phyloP scores from a whole-genome alignment of 1,140 invertebrate genomes.

The fruit fly (Drosophila melanogaster) region DNA sequence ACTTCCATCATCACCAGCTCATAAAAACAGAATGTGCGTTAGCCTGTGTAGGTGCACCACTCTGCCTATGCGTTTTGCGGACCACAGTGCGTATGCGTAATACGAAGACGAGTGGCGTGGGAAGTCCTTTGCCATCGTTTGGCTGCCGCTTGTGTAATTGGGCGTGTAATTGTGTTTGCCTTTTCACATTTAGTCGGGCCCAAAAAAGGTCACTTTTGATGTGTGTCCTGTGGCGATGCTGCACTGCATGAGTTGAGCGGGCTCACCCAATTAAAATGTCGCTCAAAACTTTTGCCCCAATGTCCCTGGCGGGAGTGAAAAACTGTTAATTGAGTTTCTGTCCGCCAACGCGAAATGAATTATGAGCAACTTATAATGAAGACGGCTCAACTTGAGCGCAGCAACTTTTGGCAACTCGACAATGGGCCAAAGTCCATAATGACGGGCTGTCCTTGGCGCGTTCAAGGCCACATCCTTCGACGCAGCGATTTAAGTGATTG shows the following conservation, averaged over 20 bases:
- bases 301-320: constrained; percentile 15
- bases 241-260: constrained; percentile 26
- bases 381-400: constrained; percentile 83
- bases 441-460: constrained; percentile 35
- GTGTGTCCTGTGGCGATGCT: constrained; percentile 27
- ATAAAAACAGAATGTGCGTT: background rate
- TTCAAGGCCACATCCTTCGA: constrained; percentile 37
- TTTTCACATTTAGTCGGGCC: constrained; percentile 45
- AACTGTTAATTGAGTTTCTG: constrained; percentile 65
- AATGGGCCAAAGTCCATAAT: constrained; percentile 82
- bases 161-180: constrained; percentile 62
- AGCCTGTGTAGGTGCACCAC: constrained; percentile 7
- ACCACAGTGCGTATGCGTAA: constrained; percentile 50
- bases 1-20: background rate
- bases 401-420: constrained; percentile 84
- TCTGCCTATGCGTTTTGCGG: constrained; percentile 40
- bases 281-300: constrained; percentile 35
- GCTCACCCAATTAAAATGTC: constrained; percentile 57
- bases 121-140: constrained; percentile 14
- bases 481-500: constrained; percentile 60
- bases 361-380: constrained; percentile 53
- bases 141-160: constrained; percentile 55
- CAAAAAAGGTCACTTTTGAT: constrained; percentile 62
- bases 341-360: constrained; percentile 47
- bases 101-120: constrained; percentile 1